Evolutionary conservation across 2,113 vertebrate genomes (phyloP).

Genomic region (Loxodonta africana): DNA sequence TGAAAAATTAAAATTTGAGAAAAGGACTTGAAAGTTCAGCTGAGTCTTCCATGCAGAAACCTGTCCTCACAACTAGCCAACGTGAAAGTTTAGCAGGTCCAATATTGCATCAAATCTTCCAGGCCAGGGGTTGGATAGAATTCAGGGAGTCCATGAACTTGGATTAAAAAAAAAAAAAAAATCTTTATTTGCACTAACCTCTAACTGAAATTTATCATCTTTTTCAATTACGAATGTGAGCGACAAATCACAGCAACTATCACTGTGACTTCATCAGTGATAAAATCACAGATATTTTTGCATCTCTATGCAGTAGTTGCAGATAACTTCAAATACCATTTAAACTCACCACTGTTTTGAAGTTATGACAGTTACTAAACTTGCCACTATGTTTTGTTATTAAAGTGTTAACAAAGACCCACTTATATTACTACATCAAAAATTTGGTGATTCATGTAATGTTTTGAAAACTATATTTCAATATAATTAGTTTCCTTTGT

Average conservation of each 20-base stretch:
- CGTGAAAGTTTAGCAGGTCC: neutral
- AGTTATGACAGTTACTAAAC: slow-evolving; percentile 20
- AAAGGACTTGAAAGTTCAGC: slow-evolving; percentile 44
- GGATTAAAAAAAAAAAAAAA: neutral
- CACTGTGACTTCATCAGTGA: slow-evolving; percentile 39
- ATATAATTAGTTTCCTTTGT: neutral
- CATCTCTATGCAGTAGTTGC: neutral
- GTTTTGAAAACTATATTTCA: slow-evolving; percentile 44
- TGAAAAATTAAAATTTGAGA: slow-evolving; percentile 62
- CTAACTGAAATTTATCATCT: slow-evolving; percentile 54
- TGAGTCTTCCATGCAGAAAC: neutral
- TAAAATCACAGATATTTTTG: slow-evolving; percentile 65
- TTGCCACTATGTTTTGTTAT: neutral
- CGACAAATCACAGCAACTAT: slow-evolving; percentile 23
- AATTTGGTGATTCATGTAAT: slow-evolving; percentile 9
- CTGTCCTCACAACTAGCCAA: neutral
- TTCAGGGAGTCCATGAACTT: slow-evolving; percentile 28
- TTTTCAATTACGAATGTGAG: slow-evolving; percentile 18
- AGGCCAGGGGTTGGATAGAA: neutral
- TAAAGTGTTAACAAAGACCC: slow-evolving; percentile 17
- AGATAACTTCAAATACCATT: neutral
- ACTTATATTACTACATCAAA: neutral
- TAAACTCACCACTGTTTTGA: slow-evolving; percentile 34
- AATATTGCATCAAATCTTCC: neutral
- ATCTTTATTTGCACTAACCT: slow-evolving; percentile 53